Conservation (phyloP, 2,113 vertebrate genomes). For the Tetrao urogallus region DNA sequence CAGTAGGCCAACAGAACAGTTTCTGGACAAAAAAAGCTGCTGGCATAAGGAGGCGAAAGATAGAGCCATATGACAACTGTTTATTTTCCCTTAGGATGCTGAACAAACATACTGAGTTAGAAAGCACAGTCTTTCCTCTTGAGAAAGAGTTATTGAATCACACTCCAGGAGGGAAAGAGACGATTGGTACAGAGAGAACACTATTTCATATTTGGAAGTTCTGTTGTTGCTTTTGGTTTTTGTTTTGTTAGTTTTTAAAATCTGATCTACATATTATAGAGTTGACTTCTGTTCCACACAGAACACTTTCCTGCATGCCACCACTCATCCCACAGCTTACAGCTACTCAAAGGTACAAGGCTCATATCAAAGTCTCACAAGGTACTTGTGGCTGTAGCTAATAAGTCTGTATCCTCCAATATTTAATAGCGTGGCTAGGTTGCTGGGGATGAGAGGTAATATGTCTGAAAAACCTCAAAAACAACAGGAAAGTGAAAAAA, state of each 20-base stretch:
- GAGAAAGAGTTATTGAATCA: neutral
- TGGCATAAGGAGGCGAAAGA: neutral
- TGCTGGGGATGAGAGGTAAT: neutral
- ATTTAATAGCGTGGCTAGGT: neutral
- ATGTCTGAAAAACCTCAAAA: neutral
- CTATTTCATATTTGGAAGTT: neutral
- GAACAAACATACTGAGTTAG: constrained; percentile 15
- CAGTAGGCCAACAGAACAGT: neutral
- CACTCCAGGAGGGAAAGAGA: neutral
- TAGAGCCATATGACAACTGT: neutral
- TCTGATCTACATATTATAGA: neutral
- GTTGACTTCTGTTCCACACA: neutral
- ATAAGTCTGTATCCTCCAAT: neutral
- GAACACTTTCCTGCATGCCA: neutral
- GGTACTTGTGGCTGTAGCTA: too few species aligned
- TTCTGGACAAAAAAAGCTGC: constrained; percentile 3
- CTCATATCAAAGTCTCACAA: neutral
- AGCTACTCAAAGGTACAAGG: neutral
- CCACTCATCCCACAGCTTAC: neutral
- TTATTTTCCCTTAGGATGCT: constrained; percentile 22
- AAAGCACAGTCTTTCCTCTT: neutral
- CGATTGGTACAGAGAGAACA: neutral
- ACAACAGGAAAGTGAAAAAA: neutral
- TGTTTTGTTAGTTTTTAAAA: neutral
- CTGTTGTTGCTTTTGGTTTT: neutral